Conservation (phyloP, 2,888 invertebrate species). For the Dione vanillae region DNA sequence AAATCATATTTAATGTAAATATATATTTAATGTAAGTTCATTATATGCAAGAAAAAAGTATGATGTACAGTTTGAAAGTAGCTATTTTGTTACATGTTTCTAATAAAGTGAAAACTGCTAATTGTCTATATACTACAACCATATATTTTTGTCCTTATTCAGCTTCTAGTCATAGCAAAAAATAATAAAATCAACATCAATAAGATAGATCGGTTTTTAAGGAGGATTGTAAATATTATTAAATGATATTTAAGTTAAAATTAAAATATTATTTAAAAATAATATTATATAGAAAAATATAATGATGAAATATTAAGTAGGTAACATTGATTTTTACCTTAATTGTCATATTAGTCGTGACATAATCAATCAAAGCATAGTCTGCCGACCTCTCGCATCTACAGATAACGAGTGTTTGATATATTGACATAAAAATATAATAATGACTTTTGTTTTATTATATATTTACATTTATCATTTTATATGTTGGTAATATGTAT, state of each 20-base stretch:
- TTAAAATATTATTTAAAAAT: not conserved
- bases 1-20: no score
- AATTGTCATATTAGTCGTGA: not conserved
- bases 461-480: not conserved
- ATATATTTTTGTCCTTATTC: no score
- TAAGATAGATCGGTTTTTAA: no score
- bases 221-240: no score
- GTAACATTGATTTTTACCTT: not conserved
- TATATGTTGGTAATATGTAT: not conserved
- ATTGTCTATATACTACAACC: no score
- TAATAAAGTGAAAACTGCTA: no score
- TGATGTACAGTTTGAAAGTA: no score
- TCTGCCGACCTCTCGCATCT: not conserved
- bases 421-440: constrained; percentile 19
- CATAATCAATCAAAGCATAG: constrained; percentile 14
- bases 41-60: no score
- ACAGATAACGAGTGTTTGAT: not conserved
- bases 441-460: not conserved
- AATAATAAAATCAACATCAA: no score
- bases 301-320: not conserved
- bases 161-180: no score
- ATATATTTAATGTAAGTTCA: no score
- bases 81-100: no score
- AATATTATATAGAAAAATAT: not conserved
- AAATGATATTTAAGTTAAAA: not conserved